phyloP scores from a whole-genome alignment of 2,797 vertebrate species.

The Ibycter americanus region DNA sequence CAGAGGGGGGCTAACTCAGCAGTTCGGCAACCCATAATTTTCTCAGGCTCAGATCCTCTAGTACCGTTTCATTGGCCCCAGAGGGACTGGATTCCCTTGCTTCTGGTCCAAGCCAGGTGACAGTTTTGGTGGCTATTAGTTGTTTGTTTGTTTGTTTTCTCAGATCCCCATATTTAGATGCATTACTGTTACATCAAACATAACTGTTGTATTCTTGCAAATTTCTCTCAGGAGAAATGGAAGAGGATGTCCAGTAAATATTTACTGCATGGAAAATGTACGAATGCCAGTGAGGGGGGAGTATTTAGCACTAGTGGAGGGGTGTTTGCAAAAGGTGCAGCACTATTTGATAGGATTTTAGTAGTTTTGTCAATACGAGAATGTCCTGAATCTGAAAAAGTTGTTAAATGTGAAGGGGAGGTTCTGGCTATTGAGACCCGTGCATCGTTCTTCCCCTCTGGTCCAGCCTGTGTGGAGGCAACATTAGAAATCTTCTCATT shows the following conservation, averaged over 20 bases:
- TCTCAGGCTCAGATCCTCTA: background rate
- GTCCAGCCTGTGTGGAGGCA: background rate
- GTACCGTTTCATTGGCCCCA: background rate
- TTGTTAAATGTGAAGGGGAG: background rate
- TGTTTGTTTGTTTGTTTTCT: background rate
- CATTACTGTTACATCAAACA: background rate
- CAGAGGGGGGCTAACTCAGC: background rate
- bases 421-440: background rate
- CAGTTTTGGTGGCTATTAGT: background rate
- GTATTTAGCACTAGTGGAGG: background rate
- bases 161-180: background rate
- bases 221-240: background rate
- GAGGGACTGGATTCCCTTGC: background rate
- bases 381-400: background rate
- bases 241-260: background rate
- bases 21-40: background rate
- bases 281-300: background rate
- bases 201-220: background rate
- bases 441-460: background rate
- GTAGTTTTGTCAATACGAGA: background rate
- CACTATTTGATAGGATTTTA: background rate
- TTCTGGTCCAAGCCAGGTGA: background rate
- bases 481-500: background rate
- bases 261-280: background rate
- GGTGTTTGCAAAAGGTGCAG: background rate